Evolutionary conservation across 2,113 vertebrate genomes (phyloP).

Genomic region (Neolamprologus ventralis): DNA sequence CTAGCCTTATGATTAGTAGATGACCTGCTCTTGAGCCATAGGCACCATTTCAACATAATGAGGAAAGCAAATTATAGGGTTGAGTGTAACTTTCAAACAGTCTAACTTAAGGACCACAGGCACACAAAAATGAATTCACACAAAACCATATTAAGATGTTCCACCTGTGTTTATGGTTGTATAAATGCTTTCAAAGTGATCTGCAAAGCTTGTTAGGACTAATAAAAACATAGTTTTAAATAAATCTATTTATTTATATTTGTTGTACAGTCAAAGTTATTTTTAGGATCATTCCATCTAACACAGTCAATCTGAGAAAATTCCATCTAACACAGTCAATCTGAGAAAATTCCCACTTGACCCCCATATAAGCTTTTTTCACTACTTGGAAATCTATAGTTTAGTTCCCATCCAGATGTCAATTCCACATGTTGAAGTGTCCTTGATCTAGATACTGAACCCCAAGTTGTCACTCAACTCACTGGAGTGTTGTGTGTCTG

Average conservation of each 20-base stretch:
- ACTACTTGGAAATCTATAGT: background rate
- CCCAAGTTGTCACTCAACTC: background rate
- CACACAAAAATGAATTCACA: background rate
- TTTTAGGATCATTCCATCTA: background rate
- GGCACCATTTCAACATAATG: background rate
- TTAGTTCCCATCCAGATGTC: background rate
- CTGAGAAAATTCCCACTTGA: background rate
- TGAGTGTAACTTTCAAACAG: background rate
- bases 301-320: background rate
- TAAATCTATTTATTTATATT: background rate
- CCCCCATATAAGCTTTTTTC: background rate
- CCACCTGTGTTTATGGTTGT: background rate
- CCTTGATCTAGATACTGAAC: background rate
- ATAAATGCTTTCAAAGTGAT: background rate
- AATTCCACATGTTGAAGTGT: background rate
- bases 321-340: background rate
- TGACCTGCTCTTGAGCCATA: background rate
- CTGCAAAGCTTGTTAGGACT: background rate
- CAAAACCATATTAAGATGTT: background rate
- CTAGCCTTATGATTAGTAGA: background rate
- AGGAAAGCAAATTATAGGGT: background rate
- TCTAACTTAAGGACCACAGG: background rate
- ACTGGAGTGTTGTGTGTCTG: background rate
- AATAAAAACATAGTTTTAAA: background rate
- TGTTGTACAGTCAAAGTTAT: background rate